Conservation (phyloP, 2,797 vertebrate genomes). For the Perodicticus potto region DNA sequence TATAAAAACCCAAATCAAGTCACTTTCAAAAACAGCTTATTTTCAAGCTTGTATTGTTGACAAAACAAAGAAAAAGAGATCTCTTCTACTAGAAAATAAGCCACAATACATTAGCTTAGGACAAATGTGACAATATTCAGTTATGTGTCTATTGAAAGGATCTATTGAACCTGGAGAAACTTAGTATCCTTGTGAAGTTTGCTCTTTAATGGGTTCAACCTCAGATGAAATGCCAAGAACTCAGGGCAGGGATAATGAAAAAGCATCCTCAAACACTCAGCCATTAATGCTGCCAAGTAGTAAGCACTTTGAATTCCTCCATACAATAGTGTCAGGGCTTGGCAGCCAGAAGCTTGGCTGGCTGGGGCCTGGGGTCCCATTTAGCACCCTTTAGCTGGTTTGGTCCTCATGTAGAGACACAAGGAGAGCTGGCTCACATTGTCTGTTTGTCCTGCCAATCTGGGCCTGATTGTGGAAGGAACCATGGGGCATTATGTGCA, state of each 20-base stretch:
- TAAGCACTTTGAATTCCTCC: neutral
- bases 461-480: neutral
- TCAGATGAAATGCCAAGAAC: conserved; percentile 54
- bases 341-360: neutral
- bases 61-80: neutral
- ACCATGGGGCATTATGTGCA: neutral
- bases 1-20: conserved; percentile 47
- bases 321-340: conserved; percentile 15
- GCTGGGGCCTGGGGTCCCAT: neutral
- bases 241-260: conserved; percentile 59
- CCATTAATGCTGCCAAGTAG: conserved; percentile 26
- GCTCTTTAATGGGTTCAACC: conserved; percentile 13
- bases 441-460: neutral
- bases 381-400: neutral
- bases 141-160: conserved; percentile 34
- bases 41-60: conserved; percentile 29
- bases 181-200: conserved; percentile 51
- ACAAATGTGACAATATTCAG: conserved; percentile 19
- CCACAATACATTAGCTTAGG: conserved; percentile 22
- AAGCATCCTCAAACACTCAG: neutral
- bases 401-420: neutral
- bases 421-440: neutral
- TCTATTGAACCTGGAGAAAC: conserved; percentile 23
- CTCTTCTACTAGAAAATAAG: conserved; percentile 27
- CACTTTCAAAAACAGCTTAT: conserved; percentile 50